Evolutionary conservation across 2,113 vertebrate species (phyloP).

Genomic region (Acinonyx jubatus): DNA sequence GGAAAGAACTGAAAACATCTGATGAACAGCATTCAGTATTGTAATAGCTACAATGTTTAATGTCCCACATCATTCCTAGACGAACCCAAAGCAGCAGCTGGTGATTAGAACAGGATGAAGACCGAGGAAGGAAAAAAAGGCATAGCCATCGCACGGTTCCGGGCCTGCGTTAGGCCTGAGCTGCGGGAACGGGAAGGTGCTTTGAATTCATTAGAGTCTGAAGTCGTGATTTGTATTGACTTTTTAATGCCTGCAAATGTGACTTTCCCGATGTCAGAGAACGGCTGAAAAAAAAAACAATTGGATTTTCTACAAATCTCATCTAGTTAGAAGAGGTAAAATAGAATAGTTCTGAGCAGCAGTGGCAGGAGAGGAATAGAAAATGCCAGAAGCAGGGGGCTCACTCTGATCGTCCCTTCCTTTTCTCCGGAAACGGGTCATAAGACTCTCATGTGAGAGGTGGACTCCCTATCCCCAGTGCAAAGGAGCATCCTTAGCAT

Average conservation of each 20-base stretch:
- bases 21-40: neutral
- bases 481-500: neutral
- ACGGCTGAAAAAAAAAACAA: neutral
- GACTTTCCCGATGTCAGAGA: neutral
- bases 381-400: neutral
- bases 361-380: neutral
- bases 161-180: neutral
- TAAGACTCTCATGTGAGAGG: neutral
- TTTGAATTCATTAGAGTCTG: neutral
- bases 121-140: neutral
- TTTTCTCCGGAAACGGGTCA: neutral
- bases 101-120: slow-evolving; percentile 15
- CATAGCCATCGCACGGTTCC: neutral
- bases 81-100: slow-evolving; percentile 13
- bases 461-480: neutral
- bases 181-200: neutral
- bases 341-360: neutral
- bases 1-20: neutral
- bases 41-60: neutral
- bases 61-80: neutral
- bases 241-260: slow-evolving; percentile 5
- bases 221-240: slow-evolving; percentile 9
- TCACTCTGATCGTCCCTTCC: neutral
- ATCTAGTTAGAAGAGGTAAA: neutral
- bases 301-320: neutral